Base-by-base conservation (phyloP, 2,113 vertebrate species). In the Boulengeromyrus knoepffleri region DNA sequence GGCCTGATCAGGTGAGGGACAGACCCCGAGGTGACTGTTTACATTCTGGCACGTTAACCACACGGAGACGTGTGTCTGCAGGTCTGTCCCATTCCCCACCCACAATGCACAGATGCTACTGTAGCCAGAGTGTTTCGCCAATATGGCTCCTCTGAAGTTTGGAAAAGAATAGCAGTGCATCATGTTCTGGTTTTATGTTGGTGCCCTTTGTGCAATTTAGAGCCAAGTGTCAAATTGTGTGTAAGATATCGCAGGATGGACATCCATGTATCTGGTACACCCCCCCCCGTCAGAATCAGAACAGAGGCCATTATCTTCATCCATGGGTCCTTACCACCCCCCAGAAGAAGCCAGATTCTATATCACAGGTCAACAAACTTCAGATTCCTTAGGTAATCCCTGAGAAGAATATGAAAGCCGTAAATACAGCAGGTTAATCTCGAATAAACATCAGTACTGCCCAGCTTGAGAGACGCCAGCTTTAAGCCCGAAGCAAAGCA, bases 1-100 rank as follows among this genome's bases (percentile, higher is more conserved):
- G 58, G 9, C 58, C n/a, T 31, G 62, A 31, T 70, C 62, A 85
- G 39, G 83, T 85, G 83, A 85, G 45, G 39, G 19, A 36, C 83
- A 19, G 39, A 85, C 39, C 42, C 5, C 4, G 45, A 46, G 21
- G 46, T 90, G 74, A 84, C 88, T 27, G 47, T 92, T 88, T 85
- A 84, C 85, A 27, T 27, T n/a, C 80, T 45, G 74, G 27, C 13
- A 39, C 85, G 88, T 88, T 83, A 70, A 91, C 74, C 47, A 27
- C 87, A 89, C 2, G 56, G 47, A 89, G 62, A 10, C 88, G 0
- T 88, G 88, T 89, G 83, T 24, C 85, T 24, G 53, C 87, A 47
- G 0, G 70, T 58, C 62, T 3, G n/a, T 70, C 62, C n/a, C 80
- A 85, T 46, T 42, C 83, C 45, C 42, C 39, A 45, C 83, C 45